These are phyloP conservation scores for Halichoerus grypus DNA, from an alignment of 2,113 vertebrate species.

Conservation along the genomic window DNA sequence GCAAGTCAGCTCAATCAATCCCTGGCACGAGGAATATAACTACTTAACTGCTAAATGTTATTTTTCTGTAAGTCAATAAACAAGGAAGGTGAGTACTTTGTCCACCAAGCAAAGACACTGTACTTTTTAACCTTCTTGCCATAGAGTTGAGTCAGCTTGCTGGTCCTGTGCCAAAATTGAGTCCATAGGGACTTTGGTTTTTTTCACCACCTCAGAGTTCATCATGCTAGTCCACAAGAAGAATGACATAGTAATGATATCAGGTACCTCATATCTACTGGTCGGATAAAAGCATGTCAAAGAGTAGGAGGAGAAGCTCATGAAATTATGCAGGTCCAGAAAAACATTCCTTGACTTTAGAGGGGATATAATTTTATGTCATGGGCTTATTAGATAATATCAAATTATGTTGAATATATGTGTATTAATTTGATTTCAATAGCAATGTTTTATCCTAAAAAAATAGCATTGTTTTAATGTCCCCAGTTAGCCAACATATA, in stretches of 20 bases:
- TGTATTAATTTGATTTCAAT: neutral
- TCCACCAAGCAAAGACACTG: neutral
- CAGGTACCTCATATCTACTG: neutral
- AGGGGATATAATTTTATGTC: neutral
- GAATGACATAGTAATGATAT: neutral
- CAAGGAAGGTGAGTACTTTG: neutral
- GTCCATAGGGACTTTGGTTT: neutral
- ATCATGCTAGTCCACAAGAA: neutral
- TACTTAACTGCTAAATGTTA: neutral
- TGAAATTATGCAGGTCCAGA: neutral
- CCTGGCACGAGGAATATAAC: neutral
- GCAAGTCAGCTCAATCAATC: neutral
- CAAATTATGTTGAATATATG: neutral
- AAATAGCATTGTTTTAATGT: neutral
- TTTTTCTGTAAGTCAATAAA: constrained; percentile 47
- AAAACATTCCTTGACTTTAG: neutral
- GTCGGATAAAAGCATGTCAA: neutral
- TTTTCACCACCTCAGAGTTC: neutral
- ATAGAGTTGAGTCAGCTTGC: neutral
- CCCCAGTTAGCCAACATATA: neutral
- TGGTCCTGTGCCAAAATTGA: neutral
- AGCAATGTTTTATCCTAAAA: too few species aligned
- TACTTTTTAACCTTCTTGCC: neutral
- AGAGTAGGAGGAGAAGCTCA: neutral
- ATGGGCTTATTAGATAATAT: neutral